Base-by-base conservation (phyloP, 2,113 vertebrate species). In the Prochilodus magdalenae region DNA sequence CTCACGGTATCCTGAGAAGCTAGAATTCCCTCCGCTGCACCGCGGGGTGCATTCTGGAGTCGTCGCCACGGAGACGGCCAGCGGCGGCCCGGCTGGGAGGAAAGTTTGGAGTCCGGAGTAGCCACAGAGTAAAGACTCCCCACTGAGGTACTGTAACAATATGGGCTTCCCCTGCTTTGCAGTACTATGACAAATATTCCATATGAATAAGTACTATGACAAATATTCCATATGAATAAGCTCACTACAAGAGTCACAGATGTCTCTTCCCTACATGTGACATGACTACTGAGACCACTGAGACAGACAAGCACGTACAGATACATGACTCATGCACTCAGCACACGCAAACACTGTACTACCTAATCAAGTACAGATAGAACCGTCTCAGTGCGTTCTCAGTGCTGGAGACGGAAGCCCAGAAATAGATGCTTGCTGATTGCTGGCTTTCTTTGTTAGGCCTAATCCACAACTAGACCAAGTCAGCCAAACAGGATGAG, bases 21-120 rank as follows among this genome's bases (percentile, higher is more conserved):
- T 87, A 78, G 69, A 89, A 84, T 87, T 89, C 88, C 88, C 90
- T 88, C 83, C 88, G 84, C 78, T 55, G 80, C 87, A 76, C 86
- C 72, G 67, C 86, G 84, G 90, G 89, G 85, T 75, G 59, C 90
- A 93, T 93, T 93, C 84, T 69, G 55, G 76, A 71, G 13, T 6
- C 27, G 73, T 92, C 87, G 60, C 92, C 81, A 62, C 89, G 90
- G 92, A 76, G 89, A 94, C 90, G 77, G 77, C 70, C 59, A 57
- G 86, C 76, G 86, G 86, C 79, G 78, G 85, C 77, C 75, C n/a
- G 82, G 81, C 73, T 15, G 74, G 53, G 75, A 79, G 84, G 81
- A 72, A 84, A 75, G 73, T 63, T 49, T 47, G 0, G 55, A 55
- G 63, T 59, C 69, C 49, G 27, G 57, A 71, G 65, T 36, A 33